These are phyloP conservation scores for Pycnomerus fuliginosus DNA, from an alignment of 2,888 invertebrate genomes.

Conservation along the genomic window DNA sequence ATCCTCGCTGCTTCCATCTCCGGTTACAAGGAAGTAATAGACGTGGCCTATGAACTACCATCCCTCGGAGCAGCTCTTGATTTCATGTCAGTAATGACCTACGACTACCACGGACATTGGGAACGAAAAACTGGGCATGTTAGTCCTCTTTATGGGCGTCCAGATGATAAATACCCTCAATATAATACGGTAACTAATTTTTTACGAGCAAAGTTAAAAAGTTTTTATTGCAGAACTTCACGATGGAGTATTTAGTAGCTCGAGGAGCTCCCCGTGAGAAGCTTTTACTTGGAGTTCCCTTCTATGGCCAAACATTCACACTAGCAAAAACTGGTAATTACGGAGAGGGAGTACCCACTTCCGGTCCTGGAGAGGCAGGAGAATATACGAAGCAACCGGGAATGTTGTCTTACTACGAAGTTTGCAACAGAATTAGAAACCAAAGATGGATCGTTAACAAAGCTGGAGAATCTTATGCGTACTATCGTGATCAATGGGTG, in stretches of 20 bases:
- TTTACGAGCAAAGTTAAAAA: too few relatives aligned
- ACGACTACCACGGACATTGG: slow-evolving; percentile 91
- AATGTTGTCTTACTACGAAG: slow-evolving; percentile 85
- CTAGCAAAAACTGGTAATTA: slow-evolving; percentile 54
- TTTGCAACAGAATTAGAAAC: slow-evolving; percentile 71
- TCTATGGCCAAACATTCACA: slow-evolving; percentile 85
- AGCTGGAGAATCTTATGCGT: slow-evolving; percentile 72
- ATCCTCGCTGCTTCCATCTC: slow-evolving; percentile 81
- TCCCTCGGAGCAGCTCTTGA: slow-evolving; percentile 69
- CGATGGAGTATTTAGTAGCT: slow-evolving; percentile 72
- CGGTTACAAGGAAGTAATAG: slow-evolving; percentile 88
- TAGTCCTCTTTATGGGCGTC: slow-evolving; percentile 69
- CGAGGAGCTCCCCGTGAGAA: slow-evolving; percentile 78
- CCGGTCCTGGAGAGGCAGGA: slow-evolving; percentile 77
- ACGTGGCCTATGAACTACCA: slow-evolving; percentile 78
- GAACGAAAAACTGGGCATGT: slow-evolving; percentile 78
- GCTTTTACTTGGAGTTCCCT: slow-evolving; percentile 76
- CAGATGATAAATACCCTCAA: slow-evolving; percentile 69
- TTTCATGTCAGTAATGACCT: slow-evolving; percentile 83
- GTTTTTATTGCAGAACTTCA: slow-evolving; percentile 70
- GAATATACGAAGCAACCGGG: slow-evolving; percentile 84
- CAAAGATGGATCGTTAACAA: slow-evolving; percentile 68
- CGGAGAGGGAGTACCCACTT: slow-evolving; percentile 63
- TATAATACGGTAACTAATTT: slow-evolving; percentile 68
- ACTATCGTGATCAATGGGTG: slow-evolving; percentile 82